Evolutionary conservation across 2,113 vertebrate genomes (phyloP).

Genomic region (Alligator sinensis): DNA sequence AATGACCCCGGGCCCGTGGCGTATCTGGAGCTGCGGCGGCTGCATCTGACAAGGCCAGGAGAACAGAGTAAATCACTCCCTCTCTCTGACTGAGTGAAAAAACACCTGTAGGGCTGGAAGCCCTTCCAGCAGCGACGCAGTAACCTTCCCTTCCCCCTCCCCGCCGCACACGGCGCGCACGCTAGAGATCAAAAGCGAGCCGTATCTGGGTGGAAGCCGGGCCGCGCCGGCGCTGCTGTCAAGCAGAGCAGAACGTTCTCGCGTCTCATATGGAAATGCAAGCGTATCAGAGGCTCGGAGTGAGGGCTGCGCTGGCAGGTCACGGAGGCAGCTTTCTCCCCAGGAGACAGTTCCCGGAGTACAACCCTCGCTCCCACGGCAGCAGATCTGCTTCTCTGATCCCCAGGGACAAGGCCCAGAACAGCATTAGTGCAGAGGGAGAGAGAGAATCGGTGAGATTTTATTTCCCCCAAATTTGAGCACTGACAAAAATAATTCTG

Average conservation of each 20-base stretch:
- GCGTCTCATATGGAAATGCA: conserved; percentile 19
- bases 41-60: not conserved
- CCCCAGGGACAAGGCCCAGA: fast-evolving
- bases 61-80: conserved; percentile 10
- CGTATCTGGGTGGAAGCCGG: not conserved
- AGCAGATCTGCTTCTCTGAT: not conserved
- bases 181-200: conserved; percentile 50
- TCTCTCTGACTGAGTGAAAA: conserved; percentile 3
- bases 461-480: fast-evolving
- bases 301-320: conserved; percentile 28
- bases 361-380: not conserved
- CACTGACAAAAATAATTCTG: not conserved
- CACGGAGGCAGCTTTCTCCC: conserved; percentile 22
- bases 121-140: not conserved
- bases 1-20: not conserved
- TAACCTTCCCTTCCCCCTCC: conserved; percentile 39
- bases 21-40: not conserved
- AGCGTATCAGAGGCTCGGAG: not conserved
- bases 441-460: not conserved
- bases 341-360: not conserved
- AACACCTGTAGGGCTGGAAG: conserved; percentile 60
- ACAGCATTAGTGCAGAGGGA: fast-evolving
- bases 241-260: conserved; percentile 55
- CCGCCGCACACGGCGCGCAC: not conserved
- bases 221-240: conserved; percentile 9